Base-by-base conservation (phyloP, 2,888 invertebrate species). In the Subacronicta megacephala region DNA sequence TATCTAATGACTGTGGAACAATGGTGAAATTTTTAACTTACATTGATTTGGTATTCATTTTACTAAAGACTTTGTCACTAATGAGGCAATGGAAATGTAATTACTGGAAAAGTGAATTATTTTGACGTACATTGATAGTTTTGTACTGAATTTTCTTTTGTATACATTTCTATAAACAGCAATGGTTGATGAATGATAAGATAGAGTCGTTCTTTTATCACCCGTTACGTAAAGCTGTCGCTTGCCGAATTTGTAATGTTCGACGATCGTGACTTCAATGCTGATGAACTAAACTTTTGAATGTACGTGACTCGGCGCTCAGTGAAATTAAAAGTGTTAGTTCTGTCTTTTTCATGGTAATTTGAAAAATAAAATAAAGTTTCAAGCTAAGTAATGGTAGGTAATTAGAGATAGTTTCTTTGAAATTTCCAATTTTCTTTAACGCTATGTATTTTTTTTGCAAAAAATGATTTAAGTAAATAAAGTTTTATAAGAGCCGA, bases 261-360 rank as follows among this genome's bases (percentile, higher is more conserved):
- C 12, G 1, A 41, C 37, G 47, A 52, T 50, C 72, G 62, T 72
- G 75, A 72, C 69, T 55, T 20, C 31, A 69, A 53, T 75, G 51
- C 35, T 38, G 45, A 69, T 59, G 47, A 17, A 49, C 12, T 20
- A 26, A 38, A 41, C 58, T 64, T 74, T 65, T 56, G 31, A 40
- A 7, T 43, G 23, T 65, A 75, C 75, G 72, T 67, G 73, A 57
- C 60, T 46, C 13, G 41, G 9, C 45, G 33, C 6, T 69, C 17
- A 73, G 62, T 65, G 69, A 74, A 75, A 74, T 75, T 65, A 74
- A 74, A 75, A 74, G 73, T 75, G 53, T 64, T 65, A 54, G 53
- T 64, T 58, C 36, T 26, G 20, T 53, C 54, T 44, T 18, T 26
- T 52, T 64, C 56, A 42, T 52, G 37, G 18, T 36, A 47, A 67